phyloP scores from a whole-genome alignment of 2,797 vertebrate genomes.

The Loriculus beryllinus region DNA sequence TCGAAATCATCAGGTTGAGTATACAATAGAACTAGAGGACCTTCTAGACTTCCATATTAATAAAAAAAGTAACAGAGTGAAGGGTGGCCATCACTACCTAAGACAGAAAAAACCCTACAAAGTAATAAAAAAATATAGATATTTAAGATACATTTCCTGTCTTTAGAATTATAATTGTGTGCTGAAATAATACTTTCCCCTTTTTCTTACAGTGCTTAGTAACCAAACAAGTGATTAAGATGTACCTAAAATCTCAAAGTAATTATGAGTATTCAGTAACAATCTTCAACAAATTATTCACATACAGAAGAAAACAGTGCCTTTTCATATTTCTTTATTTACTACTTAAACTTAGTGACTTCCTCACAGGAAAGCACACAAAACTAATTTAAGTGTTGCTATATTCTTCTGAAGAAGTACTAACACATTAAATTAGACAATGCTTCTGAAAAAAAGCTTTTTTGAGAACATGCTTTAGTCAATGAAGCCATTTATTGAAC shows the following conservation, averaged over 20 bases:
- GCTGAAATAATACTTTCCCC: background rate
- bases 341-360: background rate
- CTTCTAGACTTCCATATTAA: background rate
- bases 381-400: background rate
- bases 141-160: background rate
- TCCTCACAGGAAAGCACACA: background rate
- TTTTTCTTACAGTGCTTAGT: background rate
- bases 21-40: background rate
- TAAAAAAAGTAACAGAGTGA: background rate
- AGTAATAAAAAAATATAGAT: background rate
- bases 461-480: background rate
- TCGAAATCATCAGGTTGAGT: background rate
- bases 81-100: background rate
- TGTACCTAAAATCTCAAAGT: background rate
- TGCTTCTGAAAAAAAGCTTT: background rate
- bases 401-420: background rate
- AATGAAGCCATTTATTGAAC: background rate
- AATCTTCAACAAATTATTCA: background rate
- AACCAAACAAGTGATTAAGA: background rate
- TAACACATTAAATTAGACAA: background rate
- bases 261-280: background rate
- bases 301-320: background rate
- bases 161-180: background rate
- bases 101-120: background rate
- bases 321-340: background rate